These are phyloP conservation scores for Nycticebus coucang DNA, from an alignment of 2,113 vertebrate species.

Conservation along the genomic window DNA sequence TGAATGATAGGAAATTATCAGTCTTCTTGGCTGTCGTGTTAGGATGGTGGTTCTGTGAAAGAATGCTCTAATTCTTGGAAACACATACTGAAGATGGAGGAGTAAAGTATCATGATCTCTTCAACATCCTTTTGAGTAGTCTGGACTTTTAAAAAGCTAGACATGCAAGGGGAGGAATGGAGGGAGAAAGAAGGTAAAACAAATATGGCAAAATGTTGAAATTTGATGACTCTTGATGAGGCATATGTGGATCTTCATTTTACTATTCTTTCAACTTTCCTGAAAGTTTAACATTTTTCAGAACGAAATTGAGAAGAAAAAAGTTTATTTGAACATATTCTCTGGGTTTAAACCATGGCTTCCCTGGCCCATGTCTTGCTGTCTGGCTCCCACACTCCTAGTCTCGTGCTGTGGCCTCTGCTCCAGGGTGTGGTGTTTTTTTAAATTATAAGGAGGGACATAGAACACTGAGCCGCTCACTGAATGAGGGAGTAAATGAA, in stretches of 20 bases:
- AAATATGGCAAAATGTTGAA: not conserved
- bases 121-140: not conserved
- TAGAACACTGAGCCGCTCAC: not conserved
- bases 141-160: not conserved
- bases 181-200: not conserved
- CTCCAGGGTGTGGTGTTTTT: not conserved
- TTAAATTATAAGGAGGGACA: not conserved
- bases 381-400: not conserved
- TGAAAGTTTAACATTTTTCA: conserved; percentile 1
- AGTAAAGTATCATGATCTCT: not conserved
- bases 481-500: not conserved
- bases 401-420: not conserved
- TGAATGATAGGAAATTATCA: not conserved
- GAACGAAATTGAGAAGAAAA: not conserved
- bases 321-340: not conserved
- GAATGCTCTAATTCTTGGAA: not conserved
- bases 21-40: not conserved
- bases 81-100: not conserved
- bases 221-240: not conserved
- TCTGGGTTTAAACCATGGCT: not conserved
- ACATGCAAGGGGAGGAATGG: not conserved
- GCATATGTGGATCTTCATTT: not conserved
- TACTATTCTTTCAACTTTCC: conserved; percentile 17
- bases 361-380: not conserved
- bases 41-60: not conserved